Conservation (phyloP, 2,113 vertebrate species). For the Leucosticte australis region DNA sequence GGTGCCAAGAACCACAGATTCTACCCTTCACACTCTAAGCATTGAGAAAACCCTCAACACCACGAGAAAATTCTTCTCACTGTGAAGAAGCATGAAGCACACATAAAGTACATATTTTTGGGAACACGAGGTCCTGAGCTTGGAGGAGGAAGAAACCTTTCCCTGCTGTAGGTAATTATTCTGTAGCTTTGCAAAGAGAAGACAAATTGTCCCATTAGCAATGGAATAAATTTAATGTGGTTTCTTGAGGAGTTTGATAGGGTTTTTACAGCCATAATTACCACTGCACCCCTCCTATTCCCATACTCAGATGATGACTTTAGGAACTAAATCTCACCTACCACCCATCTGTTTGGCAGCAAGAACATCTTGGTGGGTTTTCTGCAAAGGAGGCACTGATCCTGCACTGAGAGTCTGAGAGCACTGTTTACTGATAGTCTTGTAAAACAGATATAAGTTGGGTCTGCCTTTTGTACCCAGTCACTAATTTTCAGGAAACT, state of each 20-base stretch:
- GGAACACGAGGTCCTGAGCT: not conserved
- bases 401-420: accelerated
- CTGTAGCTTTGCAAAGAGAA: not conserved
- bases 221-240: not conserved
- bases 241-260: not conserved
- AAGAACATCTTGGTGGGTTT: not conserved
- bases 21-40: not conserved
- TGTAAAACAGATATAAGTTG: not conserved
- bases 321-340: not conserved
- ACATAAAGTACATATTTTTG: not conserved
- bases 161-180: not conserved
- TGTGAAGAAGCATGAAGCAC: not conserved
- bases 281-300: not conserved
- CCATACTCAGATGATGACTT: not conserved
- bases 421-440: not conserved
- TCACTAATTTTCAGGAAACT: not conserved
- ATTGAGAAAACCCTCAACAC: not conserved
- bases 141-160: not conserved
- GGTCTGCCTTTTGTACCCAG: not conserved
- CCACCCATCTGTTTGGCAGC: not conserved
- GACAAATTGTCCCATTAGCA: not conserved
- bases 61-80: not conserved
- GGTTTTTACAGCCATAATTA: not conserved
- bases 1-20: not conserved
- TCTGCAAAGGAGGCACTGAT: accelerated